Evolutionary conservation across 1,140 invertebrate genomes (phyloP), one percentile per base, ranked within the genome.

Genomic region (Dendrolimus kikuchii): DNA sequence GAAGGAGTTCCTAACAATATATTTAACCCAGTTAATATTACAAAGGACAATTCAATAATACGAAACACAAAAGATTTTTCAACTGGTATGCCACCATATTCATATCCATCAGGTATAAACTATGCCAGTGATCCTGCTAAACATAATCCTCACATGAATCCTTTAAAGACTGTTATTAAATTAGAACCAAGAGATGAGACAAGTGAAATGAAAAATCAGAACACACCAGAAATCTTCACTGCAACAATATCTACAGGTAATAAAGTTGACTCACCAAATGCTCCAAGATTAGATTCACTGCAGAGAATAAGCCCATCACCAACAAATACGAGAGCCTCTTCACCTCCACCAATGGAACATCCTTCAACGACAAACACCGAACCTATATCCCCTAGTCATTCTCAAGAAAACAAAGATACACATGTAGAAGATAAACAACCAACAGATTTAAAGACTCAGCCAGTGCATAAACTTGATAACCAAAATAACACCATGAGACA

Each of bases 171-270:
- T 37, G 80, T 89, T 9, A 89, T 90, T 47, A 90, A 90, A 70
- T 62, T 90, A 49, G 89, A 90, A 73, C 89, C 89, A 1, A 80
- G 89, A 68, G 89, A 90, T 79, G 89, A 90, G 62, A 71, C 87
- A 8, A 86, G 74, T 66, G 90, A 90, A 63, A 68, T 89, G 56
- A 90, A 90, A 60, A 86, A 71, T 68, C 78, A 84, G 59, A 83
- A 79, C 59, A 81, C 79, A 48, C 71, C 79, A 43, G 86, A 87
- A 70, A 78, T 88, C 40, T 88, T 87, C 54, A 86, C 84, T 49
- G 83, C 84, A 38, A 86, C 84, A 40, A 84, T 87, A 65, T 80
- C 80, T 49, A 71, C 74, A 64, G 83, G 64, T 9, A 78, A 68
- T 60, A 82, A 77, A 69, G 85, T 79, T 44, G 87, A 77, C 66